phyloP scores from a whole-genome alignment of 2,113 vertebrate genomes.

The Nothoprocta pentlandii region DNA sequence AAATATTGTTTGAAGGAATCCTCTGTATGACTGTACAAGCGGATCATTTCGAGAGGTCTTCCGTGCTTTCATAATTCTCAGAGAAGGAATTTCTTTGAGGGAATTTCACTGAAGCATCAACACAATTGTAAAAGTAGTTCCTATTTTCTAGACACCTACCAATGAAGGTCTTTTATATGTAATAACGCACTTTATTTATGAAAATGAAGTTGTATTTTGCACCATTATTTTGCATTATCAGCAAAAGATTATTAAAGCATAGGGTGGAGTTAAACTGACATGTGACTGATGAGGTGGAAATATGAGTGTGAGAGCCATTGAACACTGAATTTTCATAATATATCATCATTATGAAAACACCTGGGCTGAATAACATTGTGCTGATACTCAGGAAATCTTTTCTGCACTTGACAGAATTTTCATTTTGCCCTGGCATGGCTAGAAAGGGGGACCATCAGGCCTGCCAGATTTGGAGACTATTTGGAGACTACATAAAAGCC shows the following conservation, averaged over 20 bases:
- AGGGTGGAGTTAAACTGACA: conserved; percentile 66
- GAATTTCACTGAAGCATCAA: conserved; percentile 41
- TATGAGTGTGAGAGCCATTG: conserved; percentile 70
- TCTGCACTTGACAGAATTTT: conserved; percentile 38
- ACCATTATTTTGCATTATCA: conserved; percentile 51
- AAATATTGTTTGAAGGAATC: not conserved
- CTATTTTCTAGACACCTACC: not conserved
- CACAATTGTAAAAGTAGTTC: conserved; percentile 27
- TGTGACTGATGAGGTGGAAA: conserved; percentile 82
- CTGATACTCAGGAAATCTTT: conserved; percentile 67
- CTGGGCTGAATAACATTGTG: conserved; percentile 65
- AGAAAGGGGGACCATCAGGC: not conserved
- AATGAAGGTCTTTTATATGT: not conserved
- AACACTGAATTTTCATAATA: conserved; percentile 74
- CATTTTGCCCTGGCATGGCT: not conserved
- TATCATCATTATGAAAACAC: conserved; percentile 79
- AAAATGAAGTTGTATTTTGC: conserved; percentile 26
- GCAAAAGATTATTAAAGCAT: conserved; percentile 47
- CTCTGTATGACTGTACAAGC: not conserved
- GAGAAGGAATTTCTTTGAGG: conserved; percentile 37
- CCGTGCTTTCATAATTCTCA: conserved; percentile 10
- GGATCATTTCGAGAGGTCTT: not conserved
- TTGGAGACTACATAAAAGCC: not conserved
- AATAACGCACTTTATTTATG: conserved; percentile 28
- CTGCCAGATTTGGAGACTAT: not conserved